A percentile compares a stretch with the other conserved stretches of the same genome.
These are phyloP conservation scores for Onychomys torridus DNA, from an alignment of 2,797 vertebrate genomes.

Conservation along the genomic window DNA sequence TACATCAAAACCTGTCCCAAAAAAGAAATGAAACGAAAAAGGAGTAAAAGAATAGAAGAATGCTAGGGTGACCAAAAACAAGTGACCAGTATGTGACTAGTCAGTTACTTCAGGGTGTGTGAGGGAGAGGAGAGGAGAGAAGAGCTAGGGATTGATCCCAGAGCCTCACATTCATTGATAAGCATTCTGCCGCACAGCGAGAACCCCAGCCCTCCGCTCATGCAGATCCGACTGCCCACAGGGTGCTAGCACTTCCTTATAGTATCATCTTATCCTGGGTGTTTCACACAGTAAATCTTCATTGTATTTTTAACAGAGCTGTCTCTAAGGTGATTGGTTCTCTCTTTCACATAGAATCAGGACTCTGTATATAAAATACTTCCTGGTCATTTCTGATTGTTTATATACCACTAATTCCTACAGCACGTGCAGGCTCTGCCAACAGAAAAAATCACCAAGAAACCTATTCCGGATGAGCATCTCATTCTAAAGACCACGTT, in stretches of 20 bases:
- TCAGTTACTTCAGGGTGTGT: background rate
- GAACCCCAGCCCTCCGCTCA: background rate
- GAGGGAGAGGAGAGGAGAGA: no score
- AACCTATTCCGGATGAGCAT: conserved; percentile 98
- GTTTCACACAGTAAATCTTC: background rate
- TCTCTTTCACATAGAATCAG: background rate
- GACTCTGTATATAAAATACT: background rate
- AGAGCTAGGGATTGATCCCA: background rate
- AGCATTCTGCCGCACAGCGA: background rate
- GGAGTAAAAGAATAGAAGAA: background rate
- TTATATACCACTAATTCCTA: conserved; percentile 59
- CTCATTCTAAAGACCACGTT: conserved; percentile 97
- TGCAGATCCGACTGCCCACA: background rate
- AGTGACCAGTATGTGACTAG: background rate
- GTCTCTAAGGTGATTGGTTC: background rate
- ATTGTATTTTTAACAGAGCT: conserved; percentile 14
- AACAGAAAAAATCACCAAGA: conserved; percentile 97
- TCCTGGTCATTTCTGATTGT: conserved; percentile 43
- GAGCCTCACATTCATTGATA: background rate
- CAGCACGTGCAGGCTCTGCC: conserved; percentile 93
- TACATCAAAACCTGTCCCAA: background rate
- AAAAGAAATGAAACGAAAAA: background rate
- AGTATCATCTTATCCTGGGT: background rate
- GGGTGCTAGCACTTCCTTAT: background rate
- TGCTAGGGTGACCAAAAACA: background rate